Conservation (phyloP, 64 coral and sea anemone species). For the Anthopleura sola region DNA sequence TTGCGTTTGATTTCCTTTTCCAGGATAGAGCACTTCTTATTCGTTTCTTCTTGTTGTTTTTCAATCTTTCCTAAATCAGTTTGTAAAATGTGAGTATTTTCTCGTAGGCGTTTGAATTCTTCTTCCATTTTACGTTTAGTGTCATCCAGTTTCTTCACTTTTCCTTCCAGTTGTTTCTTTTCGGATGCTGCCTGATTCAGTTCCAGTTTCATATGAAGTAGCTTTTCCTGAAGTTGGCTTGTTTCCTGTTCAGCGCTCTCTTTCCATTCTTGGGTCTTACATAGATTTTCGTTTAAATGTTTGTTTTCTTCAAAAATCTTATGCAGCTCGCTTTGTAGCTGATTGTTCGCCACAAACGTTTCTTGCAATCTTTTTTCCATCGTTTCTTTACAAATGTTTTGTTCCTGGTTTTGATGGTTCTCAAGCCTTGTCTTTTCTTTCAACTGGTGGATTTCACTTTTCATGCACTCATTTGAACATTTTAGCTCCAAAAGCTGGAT, state of each 20-base stretch:
- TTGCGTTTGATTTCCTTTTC: constrained; percentile 37
- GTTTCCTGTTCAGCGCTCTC: neutral
- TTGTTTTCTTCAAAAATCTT: constrained; percentile 36
- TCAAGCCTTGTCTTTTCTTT: constrained; percentile 63
- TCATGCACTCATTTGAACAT: constrained; percentile 73
- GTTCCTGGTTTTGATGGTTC: constrained; percentile 61
- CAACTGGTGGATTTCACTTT: constrained; percentile 51
- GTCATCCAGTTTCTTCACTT: constrained; percentile 29
- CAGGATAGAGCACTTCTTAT: constrained; percentile 25
- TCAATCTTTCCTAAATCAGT: constrained; percentile 68
- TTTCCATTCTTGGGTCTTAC: neutral
- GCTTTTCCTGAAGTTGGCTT: neutral
- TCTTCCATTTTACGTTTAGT: constrained; percentile 47
- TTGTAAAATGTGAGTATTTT: constrained; percentile 38
- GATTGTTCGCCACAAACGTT: constrained; percentile 58
- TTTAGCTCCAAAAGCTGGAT: constrained; percentile 82
- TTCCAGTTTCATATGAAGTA: constrained; percentile 20
- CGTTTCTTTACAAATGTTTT: constrained; percentile 78
- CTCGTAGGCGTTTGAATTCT: constrained; percentile 15
- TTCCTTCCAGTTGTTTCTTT: constrained; percentile 36
- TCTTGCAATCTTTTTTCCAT: constrained; percentile 78
- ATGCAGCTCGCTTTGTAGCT: constrained; percentile 62
- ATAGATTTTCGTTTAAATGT: constrained; percentile 29
- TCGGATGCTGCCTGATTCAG: constrained; percentile 15
- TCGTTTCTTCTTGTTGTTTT: constrained; percentile 27